Conservation (phyloP, 2,888 invertebrate genomes). For the Erebia aethiops region DNA sequence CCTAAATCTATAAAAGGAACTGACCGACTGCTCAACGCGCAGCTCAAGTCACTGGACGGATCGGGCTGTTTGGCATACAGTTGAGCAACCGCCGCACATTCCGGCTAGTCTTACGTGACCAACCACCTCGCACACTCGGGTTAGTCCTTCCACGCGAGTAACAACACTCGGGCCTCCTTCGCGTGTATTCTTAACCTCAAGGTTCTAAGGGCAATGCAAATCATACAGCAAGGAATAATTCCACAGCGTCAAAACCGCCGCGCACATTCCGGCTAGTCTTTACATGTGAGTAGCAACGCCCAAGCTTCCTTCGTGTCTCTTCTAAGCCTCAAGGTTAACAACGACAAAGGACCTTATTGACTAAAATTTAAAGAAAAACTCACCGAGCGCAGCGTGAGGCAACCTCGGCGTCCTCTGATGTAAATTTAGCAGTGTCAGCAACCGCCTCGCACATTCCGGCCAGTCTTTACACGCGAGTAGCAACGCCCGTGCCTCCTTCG, state of each 20-base stretch:
- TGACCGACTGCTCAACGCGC: too few relatives aligned
- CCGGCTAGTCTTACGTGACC: too few relatives aligned
- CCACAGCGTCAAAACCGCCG: constrained; percentile 91
- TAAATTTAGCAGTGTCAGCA: constrained; percentile 93
- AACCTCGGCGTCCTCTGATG: constrained; percentile 92
- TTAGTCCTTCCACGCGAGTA: too few relatives aligned
- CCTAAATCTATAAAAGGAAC: too few relatives aligned
- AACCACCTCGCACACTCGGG: too few relatives aligned
- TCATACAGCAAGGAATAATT: too few relatives aligned
- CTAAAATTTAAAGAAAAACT: constrained; percentile 1
- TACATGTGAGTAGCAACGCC: constrained; percentile 86
- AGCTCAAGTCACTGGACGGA: too few relatives aligned
- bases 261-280: constrained; percentile 95
- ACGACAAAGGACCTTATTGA: constrained; percentile 51
- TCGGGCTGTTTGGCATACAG: too few relatives aligned
- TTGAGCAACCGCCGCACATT: too few relatives aligned
- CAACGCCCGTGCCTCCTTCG: constrained; percentile 86
- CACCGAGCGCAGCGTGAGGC: constrained; percentile 89
- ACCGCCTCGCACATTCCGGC: constrained; percentile 92
- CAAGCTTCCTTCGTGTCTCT: constrained; percentile 86
- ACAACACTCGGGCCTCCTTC: too few relatives aligned
- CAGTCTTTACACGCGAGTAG: constrained; percentile 91
- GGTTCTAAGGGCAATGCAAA: too few relatives aligned
- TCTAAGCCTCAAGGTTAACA: constrained; percentile 87
- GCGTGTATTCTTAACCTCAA: too few relatives aligned